Evolutionary conservation across 1,140 invertebrate genomes (phyloP).

Genomic region (Drosophila sturtevanti): DNA sequence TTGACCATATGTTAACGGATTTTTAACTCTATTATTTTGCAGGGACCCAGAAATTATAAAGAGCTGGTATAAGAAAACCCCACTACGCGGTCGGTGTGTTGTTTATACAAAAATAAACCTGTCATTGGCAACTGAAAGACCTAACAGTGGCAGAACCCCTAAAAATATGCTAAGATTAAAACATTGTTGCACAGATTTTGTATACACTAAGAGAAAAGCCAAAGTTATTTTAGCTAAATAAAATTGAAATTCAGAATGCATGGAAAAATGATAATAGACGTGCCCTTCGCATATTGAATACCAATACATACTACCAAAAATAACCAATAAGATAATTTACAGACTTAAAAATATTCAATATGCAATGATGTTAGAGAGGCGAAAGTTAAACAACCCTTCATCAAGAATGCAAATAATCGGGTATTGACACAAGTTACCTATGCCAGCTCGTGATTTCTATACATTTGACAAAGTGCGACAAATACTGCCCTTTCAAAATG

Average conservation of each 20-base stretch:
- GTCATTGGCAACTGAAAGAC: slow-evolving; percentile 50
- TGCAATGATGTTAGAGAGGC: neutral
- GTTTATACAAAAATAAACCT: slow-evolving; percentile 41
- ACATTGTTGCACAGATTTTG: slow-evolving; percentile 68
- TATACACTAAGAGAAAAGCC: neutral
- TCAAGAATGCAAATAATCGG: slow-evolving; percentile 12
- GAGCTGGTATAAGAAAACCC: too few relatives aligned
- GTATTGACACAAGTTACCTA: slow-evolving; percentile 63
- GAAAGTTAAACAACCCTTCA: slow-evolving; percentile 65
- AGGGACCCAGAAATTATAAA: too few relatives aligned
- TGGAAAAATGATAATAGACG: neutral
- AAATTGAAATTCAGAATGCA: neutral
- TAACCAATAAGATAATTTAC: too few relatives aligned
- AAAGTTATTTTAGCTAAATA: too few relatives aligned
- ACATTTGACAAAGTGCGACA: slow-evolving; percentile 52
- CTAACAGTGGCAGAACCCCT: slow-evolving; percentile 30
- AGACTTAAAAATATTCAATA: too few relatives aligned
- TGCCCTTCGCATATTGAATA: too few relatives aligned
- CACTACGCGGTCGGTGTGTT: slow-evolving; percentile 51
- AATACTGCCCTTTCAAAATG: slow-evolving; percentile 15
- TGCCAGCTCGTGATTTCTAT: slow-evolving; percentile 64
- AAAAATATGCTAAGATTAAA: slow-evolving; percentile 58
- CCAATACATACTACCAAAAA: too few relatives aligned
- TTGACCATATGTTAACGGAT: slow-evolving; percentile 70
- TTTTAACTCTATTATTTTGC: slow-evolving; percentile 18